Base-by-base conservation (phyloP, 2,113 vertebrate species). In the Centropus bengalensis region DNA sequence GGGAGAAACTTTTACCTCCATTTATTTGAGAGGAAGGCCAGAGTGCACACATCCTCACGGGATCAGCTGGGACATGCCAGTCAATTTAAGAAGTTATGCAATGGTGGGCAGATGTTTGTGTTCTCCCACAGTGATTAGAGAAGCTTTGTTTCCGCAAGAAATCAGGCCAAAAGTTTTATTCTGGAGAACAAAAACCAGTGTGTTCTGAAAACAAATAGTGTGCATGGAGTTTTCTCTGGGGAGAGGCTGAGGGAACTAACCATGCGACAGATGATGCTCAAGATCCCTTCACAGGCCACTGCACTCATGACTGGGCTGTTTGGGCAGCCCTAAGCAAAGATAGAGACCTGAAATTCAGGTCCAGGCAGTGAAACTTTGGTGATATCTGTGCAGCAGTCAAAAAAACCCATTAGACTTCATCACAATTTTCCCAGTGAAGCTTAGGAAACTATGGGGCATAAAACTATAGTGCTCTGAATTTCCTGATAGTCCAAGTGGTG, bases 121-220 rank as follows among this genome's bases (percentile, higher is more conserved):
- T 68, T 89, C 78, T 94, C 49, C 70, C 54, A 36, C 78, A 78
- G 38, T 56, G 66, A 51, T 78, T 95, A 58, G 5, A 84, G 71
- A 15, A 93, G 70, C 69, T 87, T 71, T 71, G 23, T 75, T 96
- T 91, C 91, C 62, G 6, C 49, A 68, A 89, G 62, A 91, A 94
- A 87, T 91, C 26, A 76, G 87, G 81, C 69, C 81, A 77, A 12
- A 96, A 91, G 44, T 96, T 92, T 84, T 87, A 91, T 68, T 84
- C 58, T 82, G 74, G 66, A 84, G 73, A 77, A 23, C 44, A 76
- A 86, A 93, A 84, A 5, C n/a, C 44, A 54, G 54, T 1, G 5
- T 2, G 0, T 55, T 73, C 54, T 52, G 62, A 56, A 92, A 86
- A 70, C 60, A 74, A 92, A 82, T 74, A 55, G 49, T 24, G 8